phyloP scores from a whole-genome alignment of 2,113 vertebrate species.

The Microcebus ravelobensis region DNA sequence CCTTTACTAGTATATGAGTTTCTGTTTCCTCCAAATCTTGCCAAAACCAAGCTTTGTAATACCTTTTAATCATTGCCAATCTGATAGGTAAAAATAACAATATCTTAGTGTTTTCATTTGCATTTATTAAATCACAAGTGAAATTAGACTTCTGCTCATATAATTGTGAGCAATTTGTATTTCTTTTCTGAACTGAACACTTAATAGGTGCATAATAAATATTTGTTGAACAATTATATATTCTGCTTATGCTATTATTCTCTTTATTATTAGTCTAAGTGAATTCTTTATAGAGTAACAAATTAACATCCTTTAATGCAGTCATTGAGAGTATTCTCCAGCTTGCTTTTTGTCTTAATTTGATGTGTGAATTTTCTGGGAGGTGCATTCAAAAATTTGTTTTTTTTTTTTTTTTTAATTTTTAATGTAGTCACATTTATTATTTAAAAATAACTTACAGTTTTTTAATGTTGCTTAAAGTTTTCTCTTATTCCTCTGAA shows the following conservation, averaged over 20 bases:
- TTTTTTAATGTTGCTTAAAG: not conserved
- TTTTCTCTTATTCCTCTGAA: not conserved
- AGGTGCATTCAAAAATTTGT: not conserved
- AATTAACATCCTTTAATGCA: not conserved
- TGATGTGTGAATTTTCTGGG: not conserved
- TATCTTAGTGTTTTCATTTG: constrained; percentile 36
- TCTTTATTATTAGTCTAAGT: not conserved
- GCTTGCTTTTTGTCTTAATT: not conserved
- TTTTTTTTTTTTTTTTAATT: not conserved
- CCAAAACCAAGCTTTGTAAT: constrained; percentile 19
- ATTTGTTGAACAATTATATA: constrained; percentile 21
- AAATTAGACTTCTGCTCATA: constrained; percentile 7
- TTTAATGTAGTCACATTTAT: not conserved
- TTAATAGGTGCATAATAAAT: not conserved
- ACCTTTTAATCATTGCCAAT: constrained; percentile 28
- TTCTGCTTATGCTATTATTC: not conserved
- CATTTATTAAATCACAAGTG: constrained; percentile 19
- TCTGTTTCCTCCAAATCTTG: not conserved
- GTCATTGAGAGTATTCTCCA: not conserved
- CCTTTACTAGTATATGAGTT: not conserved
- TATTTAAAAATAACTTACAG: not conserved
- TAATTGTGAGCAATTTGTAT: constrained; percentile 7
- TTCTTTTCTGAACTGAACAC: constrained; percentile 32
- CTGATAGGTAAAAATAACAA: constrained; percentile 50
- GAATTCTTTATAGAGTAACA: not conserved